Evolutionary conservation across 2,113 vertebrate genomes (phyloP).

Genomic region (Antechinus flavipes): DNA sequence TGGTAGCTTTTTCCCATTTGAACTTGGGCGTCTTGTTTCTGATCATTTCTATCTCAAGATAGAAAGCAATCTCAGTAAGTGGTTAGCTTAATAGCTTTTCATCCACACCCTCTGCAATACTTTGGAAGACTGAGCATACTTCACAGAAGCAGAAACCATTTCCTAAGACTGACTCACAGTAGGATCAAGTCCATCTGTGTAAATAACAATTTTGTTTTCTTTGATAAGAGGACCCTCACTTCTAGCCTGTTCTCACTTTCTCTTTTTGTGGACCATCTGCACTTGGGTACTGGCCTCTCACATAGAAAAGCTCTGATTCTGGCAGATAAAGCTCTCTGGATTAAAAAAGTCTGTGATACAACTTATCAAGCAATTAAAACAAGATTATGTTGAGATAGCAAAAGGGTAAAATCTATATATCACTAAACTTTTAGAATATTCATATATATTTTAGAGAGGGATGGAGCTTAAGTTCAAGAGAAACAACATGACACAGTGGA

Average conservation of each 20-base stretch:
- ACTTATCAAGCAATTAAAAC: constrained; percentile 38
- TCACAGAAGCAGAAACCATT: constrained; percentile 17
- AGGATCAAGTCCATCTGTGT: not conserved
- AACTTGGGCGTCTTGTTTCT: not conserved
- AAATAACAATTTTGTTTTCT: not conserved
- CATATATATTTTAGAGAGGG: not conserved
- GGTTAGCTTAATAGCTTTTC: constrained; percentile 19
- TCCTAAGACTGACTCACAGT: not conserved
- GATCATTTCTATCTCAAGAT: constrained; percentile 59
- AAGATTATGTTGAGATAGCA: not conserved
- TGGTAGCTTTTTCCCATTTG: constrained; percentile 20
- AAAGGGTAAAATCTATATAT: not conserved
- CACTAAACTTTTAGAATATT: not conserved
- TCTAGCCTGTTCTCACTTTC: not conserved
- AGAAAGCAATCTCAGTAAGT: constrained; percentile 61
- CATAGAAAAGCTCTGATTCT: not conserved
- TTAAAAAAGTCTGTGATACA: not conserved
- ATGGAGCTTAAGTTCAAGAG: not conserved
- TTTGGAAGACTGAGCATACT: not conserved
- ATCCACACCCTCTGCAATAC: not conserved
- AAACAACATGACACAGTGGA: not conserved
- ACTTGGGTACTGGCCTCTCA: constrained; percentile 21
- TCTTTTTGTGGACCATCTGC: not conserved
- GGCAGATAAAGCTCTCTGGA: not conserved
- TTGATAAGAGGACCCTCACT: not conserved